Base-by-base conservation (phyloP, 2,113 vertebrate genomes). In the Hypocryptadius cinnamomeus region DNA sequence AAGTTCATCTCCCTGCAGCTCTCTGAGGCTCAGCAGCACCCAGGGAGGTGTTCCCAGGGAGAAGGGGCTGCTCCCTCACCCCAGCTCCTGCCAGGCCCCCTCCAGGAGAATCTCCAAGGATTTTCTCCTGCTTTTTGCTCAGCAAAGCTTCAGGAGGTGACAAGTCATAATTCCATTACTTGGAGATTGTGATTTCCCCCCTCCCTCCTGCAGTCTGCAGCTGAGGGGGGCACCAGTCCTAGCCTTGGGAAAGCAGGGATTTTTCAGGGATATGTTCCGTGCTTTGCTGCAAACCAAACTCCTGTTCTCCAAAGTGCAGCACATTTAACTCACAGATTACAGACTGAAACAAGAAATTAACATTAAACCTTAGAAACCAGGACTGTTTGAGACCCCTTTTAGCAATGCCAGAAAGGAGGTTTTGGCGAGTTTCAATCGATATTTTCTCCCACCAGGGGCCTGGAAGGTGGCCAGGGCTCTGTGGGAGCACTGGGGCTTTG, bases 241-340 rank as follows among this genome's bases (percentile, higher is more conserved):
- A 44, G 39, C 11, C 35, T 11, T 42, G 23, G 48, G 45, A 50
- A 42, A 77, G 6, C 1, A 4, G 5, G 40, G 37, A 51, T 39
- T 65, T 69, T 45, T 37, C 59, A 42, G 60, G 35, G 28, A 19
- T 22, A 0, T 4, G 1, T 25, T 31, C 15, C 37, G 8, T 17
- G 23, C 45, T 73, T 69, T 22, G 25, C 8, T 4, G 30, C 60
- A 65, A 24, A 47, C 8, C 22, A 31, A 35, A 2, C 40, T 31
- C 22, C 2, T 16, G 0, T 9, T 50, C 73, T 27, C 54, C 15
- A 31, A 77, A n/a, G 8, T 2, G 7, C 23, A 30, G 22, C 6
- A 3, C 13, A 20, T 8, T 79, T 9, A 9, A 51, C 9, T n/a
- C 15, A 4, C 10, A 40, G 71, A 27, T 39, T 14, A 59, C 5